Percentiles rank a stretch among this genome's conserved stretches.
phyloP scores from a whole-genome alignment of 2,113 vertebrate species.

The Dryoscopus gambensis region DNA sequence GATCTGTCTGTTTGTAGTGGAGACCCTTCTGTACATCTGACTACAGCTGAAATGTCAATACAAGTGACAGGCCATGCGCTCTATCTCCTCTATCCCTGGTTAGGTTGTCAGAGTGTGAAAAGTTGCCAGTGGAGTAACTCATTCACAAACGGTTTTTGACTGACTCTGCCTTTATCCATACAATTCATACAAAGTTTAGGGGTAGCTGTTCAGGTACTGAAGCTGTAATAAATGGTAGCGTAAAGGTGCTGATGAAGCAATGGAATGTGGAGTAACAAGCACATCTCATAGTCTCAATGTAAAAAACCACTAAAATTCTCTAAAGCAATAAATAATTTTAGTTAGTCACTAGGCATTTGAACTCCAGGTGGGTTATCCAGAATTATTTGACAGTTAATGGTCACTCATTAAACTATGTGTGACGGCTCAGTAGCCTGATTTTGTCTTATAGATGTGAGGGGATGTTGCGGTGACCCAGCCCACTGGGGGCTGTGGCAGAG shows the following conservation, averaged over 20 bases:
- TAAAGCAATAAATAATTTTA: neutral
- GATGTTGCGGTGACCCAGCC: too few species aligned
- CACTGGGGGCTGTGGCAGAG: too few species aligned
- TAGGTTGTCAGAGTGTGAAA: neutral
- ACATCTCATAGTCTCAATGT: neutral
- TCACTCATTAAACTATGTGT: neutral
- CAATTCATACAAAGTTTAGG: neutral
- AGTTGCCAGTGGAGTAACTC: neutral
- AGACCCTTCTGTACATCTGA: neutral
- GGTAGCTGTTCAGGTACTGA: neutral
- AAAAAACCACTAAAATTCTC: neutral
- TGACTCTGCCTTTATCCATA: neutral
- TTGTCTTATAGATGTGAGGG: neutral
- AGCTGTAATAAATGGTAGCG: neutral
- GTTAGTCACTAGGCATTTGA: neutral
- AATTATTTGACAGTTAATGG: neutral
- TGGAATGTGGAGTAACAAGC: neutral
- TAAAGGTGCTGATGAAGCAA: neutral
- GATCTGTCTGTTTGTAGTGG: neutral
- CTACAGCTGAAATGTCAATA: neutral
- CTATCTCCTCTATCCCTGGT: neutral
- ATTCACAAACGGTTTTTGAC: neutral
- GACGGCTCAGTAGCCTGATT: neutral
- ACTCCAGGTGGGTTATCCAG: neutral
- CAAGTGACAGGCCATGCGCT: rapidly evolving